Base-by-base conservation (phyloP, 30 jellyfish, hydroid and myxozoan genomes). In the Pelagia noctiluca region DNA sequence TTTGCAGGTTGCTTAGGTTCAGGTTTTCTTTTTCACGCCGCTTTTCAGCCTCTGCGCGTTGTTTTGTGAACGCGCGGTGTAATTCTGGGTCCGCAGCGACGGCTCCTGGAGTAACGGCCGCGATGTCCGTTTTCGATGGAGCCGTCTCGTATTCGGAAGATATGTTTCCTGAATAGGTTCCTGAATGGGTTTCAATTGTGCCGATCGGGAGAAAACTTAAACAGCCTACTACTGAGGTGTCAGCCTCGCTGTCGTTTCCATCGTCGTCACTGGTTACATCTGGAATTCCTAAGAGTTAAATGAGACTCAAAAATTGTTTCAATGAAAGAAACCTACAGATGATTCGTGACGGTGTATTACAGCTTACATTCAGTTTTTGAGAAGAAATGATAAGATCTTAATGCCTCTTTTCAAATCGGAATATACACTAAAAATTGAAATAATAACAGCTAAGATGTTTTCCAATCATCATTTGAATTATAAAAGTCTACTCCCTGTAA, bases 91-190 rank as follows among this genome's bases (percentile, higher is more conserved):
- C 97, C 0, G 97, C 76, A 1, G 67, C 90, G 35, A 82, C 87
- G 19, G 97, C 97, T 0, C 97, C 97, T 19, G 91, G 86, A 34
- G 84, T 61, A 22, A 70, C 92, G 3, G 92, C 92, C 25, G 86
- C 92, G 25, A 82, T 82, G 52, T 82, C 92, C 0, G 78, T 82
- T 32, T 82, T 82, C 53, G 92, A 69, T n/a, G 86, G 79, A 23
- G 86, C 36, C 13, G 24, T 34, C 30, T 82, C 92, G 12, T 50
- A n/a, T 13, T 36, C 85, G 22, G 80, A 24, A 0, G 78, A 31
- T 35, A 35, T 25, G 72, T 24, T 60, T n/a, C n/a, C n/a, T n/a
- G n/a, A n/a, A n/a, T n/a, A n/a, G 5, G 75, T 26, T n/a, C 46
- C 22, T 2, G 75, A 22, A 2, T 63, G 84, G 62, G 65, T 38